Evolutionary conservation across 2,888 invertebrate genomes (phyloP), one percentile per base, ranked within the genome.

Genomic region (Empis livida): DNA sequence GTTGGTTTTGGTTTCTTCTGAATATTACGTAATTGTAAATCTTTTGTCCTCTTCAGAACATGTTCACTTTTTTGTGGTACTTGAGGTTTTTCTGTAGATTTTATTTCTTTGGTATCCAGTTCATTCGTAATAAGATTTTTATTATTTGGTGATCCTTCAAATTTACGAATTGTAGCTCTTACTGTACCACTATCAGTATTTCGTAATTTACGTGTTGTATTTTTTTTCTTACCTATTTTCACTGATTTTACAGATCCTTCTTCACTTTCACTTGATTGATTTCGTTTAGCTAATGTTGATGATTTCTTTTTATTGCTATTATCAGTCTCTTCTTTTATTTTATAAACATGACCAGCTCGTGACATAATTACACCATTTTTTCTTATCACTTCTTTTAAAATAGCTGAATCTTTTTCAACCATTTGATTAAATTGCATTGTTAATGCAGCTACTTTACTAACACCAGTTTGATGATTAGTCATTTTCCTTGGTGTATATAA

Each of bases 381-480:
- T 45, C 78, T 69, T 62, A 76, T 77, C 6, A 76, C 71, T 58
- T 76, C 75, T 53, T 74, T 75, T 38, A 74, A 60, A 9, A 74
- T 59, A 5, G 60, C 59, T 11, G 59, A 59, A 51, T 69, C 68
- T 51, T 66, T 64, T 46, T 68, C 66, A 51, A 78, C 73, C 57
- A 81, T 70, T 60, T 79, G 76, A 60, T 84, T 82, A 58, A 82
- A 84, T 59, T 82, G 82, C 53, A 77, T 76, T 1, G 83, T 79
- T 49, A 84, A 63, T 60, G 79, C 77, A 42, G 82, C 78, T 32
- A 84, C 84, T 62, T 77, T 76, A 56, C 70, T 79, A 50, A 73
- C 15, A 45, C 39, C 13, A 6, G 5, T 40, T 43, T 51, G n/a
- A 41, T 41, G 41, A 27, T 41, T 17, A 51, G 32, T 54, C 58